Evolutionary conservation across 2,888 invertebrate species (phyloP), one percentile per base, ranked within the genome.

Genomic region (Clitarchus hookeri): DNA sequence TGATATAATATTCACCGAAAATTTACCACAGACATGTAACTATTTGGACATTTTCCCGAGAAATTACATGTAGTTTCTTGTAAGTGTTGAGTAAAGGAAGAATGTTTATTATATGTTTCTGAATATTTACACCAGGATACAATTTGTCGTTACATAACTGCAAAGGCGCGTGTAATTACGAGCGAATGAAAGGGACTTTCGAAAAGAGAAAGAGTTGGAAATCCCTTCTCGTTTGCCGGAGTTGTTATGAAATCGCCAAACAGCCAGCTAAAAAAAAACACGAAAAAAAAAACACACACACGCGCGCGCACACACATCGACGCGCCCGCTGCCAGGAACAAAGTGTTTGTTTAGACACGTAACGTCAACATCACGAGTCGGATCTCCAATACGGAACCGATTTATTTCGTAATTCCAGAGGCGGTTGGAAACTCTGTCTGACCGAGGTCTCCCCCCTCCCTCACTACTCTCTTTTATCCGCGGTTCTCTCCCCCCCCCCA

Each of bases 321-420:
- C 65, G 65, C n/a, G 19, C 23, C 1, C 19, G 65, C 65, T 65
- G 65, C 65, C 65, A 65, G 65, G 65, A n/a, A 65, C 65, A 65
- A 19, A 65, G 65, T 65, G 65, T 65, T 65, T 65, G 65, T 65
- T 65, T 65, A 65, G 65, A 65, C 19, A 8, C 65, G 65, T 1
- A 65, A 65, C 65, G 65, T 65, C 65, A 65, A 65, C 65, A 65
- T 23, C 2, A 23, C 19, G 8, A 23, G n/a, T 8, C n/a, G 23
- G 65, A 65, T 65, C 65, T 65, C 65, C 65, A 65, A 65, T 65
- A 65, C 65, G 65, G 16, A 65, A 65, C 65, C 65, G 65, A 65
- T 65, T 65, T 65, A 65, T 65, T 65, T 65, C 65, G 65, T 65
- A 65, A 65, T 65, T 65, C 65, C 65, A 65, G 65, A 65, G 65